Percentiles rank a stretch among this genome's conserved stretches.
phyloP scores from a whole-genome alignment of 23 tunicate genomes.

The Clavelina lepadiformis region DNA sequence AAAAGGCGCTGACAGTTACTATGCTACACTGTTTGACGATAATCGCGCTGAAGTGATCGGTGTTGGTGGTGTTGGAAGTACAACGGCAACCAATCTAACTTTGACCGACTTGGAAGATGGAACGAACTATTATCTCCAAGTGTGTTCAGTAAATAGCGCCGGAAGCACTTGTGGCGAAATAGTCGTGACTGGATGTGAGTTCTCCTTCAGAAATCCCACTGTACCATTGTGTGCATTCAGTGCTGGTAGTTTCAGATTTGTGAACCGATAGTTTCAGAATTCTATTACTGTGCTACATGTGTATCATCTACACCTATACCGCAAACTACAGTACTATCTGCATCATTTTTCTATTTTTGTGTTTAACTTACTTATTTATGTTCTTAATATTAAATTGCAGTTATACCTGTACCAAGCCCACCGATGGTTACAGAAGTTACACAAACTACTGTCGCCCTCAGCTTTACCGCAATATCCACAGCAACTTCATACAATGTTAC shows the following conservation, averaged over 20 bases:
- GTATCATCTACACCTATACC: no score
- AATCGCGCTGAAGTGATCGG: neutral
- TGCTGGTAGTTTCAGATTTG: neutral
- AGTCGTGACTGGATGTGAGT: slow-evolving; percentile 16
- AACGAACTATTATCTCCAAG: slow-evolving; percentile 6
- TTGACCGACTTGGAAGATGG: slow-evolving; percentile 18
- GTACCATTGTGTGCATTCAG: neutral
- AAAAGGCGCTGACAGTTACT: neutral
- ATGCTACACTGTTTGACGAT: neutral
- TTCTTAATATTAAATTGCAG: neutral
- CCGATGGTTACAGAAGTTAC: neutral
- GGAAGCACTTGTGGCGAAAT: slow-evolving; percentile 3
- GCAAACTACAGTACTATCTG: no score
- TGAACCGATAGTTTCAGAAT: neutral
- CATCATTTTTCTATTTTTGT: neutral
- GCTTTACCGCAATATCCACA: neutral
- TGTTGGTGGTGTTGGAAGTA: slow-evolving; percentile 5
- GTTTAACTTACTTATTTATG: neutral
- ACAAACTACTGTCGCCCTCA: slow-evolving; percentile 1
- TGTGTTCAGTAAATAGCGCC: slow-evolving; percentile 6
- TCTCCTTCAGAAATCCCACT: neutral
- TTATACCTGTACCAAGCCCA: neutral
- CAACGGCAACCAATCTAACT: slow-evolving; percentile 1
- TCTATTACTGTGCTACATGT: neutral
- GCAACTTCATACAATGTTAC: neutral